phyloP scores from a whole-genome alignment of 2,113 vertebrate genomes.

The Pipa parva region DNA sequence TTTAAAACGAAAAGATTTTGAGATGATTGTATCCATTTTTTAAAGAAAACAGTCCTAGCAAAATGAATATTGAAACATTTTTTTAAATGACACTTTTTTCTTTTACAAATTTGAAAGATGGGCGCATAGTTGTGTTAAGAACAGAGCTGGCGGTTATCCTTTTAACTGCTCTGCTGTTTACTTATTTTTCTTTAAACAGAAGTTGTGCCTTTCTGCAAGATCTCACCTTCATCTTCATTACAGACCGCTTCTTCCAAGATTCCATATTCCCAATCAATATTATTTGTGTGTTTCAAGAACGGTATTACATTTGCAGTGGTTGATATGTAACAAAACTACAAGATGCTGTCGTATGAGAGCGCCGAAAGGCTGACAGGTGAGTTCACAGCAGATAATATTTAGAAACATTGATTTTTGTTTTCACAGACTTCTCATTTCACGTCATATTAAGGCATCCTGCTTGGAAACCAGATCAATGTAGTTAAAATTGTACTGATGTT shows the following conservation, averaged over 20 bases:
- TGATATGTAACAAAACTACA: slow-evolving; percentile 19
- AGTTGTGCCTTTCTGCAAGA: not conserved
- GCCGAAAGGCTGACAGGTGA: slow-evolving; percentile 46
- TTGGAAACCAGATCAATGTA: slow-evolving; percentile 59
- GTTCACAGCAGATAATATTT: slow-evolving; percentile 57
- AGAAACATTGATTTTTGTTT: slow-evolving; percentile 65
- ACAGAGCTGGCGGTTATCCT: too few species aligned
- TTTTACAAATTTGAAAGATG: too few species aligned
- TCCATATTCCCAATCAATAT: not conserved
- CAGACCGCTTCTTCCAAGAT: not conserved
- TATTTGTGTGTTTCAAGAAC: slow-evolving; percentile 1
- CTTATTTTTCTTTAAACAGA: not conserved
- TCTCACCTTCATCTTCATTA: not conserved
- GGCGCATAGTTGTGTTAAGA: too few species aligned
- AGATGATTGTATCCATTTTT: too few species aligned
- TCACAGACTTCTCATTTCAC: slow-evolving; percentile 62
- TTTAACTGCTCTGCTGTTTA: not conserved
- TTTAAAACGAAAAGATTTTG: too few species aligned
- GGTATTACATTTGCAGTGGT: not conserved
- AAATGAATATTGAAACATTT: too few species aligned
- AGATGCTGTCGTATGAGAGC: slow-evolving; percentile 27
- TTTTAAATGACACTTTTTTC: too few species aligned
- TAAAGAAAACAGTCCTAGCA: too few species aligned
- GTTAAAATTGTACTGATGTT: slow-evolving; percentile 51
- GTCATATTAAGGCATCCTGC: slow-evolving; percentile 57